Base-by-base conservation (phyloP, 2,888 invertebrate species). In the Ormyrus thymus region DNA sequence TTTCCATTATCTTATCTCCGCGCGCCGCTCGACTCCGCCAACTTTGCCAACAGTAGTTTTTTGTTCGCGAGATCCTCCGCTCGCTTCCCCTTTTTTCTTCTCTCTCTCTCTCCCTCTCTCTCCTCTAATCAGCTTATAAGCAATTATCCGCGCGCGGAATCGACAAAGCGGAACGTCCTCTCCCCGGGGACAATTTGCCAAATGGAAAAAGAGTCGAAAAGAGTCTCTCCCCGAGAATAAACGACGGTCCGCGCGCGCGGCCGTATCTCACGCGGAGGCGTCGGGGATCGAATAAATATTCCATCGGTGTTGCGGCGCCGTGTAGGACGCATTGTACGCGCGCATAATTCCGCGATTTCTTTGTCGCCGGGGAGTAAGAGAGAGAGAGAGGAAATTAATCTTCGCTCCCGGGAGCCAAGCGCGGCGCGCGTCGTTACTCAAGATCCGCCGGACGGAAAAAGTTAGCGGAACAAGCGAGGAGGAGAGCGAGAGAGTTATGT, bases 261-360 rank as follows among this genome's bases (percentile, higher is more conserved):
- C 29, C 29, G 29, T 29, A 61, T 70, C 58, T 76, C 76, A 70
- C 64, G 0, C 55, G 15, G 59, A 70, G 74, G 70, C 77, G 78
- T 71, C 43, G 66, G 29, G 29, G 15, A 64, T 65, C 71, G 77
- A 65, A 80, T 77, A 80, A 80, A 80, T 80, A 78, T 80, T 68
- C 58, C 65, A 73, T 80, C 72, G 70, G 48, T 55, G 2, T 29
- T 53, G 51, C 5, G 29, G 46, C 62, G n/a, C 50, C 72, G 64
- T 74, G 77, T 71, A 68, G 62, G 59, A 53, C 68, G 75, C 46
- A 68, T 73, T 71, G 76, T 70, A 56, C 48, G 48, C 53, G 64
- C 72, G 78, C 55, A 78, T 78, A 78, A 76, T 78, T 78, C 78
- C 70, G 61, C 65, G 51, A 46, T 66, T 81, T 69, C 59, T 76